Evolutionary conservation across 2,113 vertebrate species (phyloP), one percentile per base, ranked within the genome.

Genomic region (Lepisosteus oculatus): DNA sequence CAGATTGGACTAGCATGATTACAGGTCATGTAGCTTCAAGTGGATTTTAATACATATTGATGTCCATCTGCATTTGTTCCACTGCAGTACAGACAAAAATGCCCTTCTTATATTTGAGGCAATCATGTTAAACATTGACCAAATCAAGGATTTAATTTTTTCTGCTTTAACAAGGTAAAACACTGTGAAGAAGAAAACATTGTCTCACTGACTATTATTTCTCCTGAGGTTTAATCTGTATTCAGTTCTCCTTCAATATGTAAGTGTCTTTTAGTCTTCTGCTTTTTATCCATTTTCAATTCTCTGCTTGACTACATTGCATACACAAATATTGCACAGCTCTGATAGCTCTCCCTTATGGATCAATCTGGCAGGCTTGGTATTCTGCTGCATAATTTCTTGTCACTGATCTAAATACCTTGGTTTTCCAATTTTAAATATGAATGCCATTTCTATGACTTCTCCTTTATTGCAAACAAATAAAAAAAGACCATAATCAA

Each of bases 251-350:
- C 71, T 77, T 73, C 66, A 75, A 69, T 17, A 74, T 74, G 73
- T 71, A 71, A 54, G 51, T 69, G 55, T 70, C 29, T 70, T 71
- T 65, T 70, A 72, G 72, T 75, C 68, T 69, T 74, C 66, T 66
- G 68, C 71, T 73, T 69, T 61, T 66, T 61, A 62, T 74, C 76
- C 69, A 59, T 74, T 76, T 80, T 73, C 76, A 80, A 65, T 77
- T 77, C 79, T 69, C 76, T 72, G 79, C 78, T 76, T 75, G 78
- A 70, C 73, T 77, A 70, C 75, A 71, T 76, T 70, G 65, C 69
- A 61, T 63, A 69, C 71, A 69, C 74, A 76, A 73, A 80, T 68
- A 73, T 45, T 68, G 67, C 56, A 54, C 67, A 54, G 56, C 59
- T 47, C 51, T 70, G 70, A 78, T 74, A 72, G 67, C 74, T 74